Evolutionary conservation across 1,140 invertebrate genomes (phyloP).

Genomic region (Bombus ignitus): DNA sequence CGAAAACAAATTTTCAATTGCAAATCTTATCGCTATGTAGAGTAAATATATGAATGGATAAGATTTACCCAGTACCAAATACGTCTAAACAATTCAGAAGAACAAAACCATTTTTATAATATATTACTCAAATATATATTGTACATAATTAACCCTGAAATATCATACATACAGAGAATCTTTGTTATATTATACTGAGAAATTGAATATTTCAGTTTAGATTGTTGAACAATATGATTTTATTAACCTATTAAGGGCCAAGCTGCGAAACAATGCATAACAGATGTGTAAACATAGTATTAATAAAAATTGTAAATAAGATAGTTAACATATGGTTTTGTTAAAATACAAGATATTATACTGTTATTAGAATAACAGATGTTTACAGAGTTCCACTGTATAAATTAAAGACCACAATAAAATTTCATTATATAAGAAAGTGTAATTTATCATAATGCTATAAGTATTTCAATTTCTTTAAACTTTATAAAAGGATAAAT

Average conservation of each 20-base stretch:
- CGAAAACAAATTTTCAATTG: not conserved
- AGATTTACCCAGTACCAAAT: not conserved
- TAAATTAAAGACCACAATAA: not conserved
- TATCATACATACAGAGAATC: no score
- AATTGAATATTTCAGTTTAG: not conserved
- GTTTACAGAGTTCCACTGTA: not conserved
- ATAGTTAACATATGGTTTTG: no score
- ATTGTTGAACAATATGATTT: not conserved
- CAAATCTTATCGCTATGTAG: not conserved
- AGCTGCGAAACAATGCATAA: no score
- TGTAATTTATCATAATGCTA: not conserved
- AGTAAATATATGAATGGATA: not conserved
- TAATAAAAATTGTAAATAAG: no score
- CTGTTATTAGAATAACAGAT: not conserved
- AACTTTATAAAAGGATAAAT: no score
- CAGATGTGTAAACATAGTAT: no score
- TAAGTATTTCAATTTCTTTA: no score
- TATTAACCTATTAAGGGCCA: not conserved
- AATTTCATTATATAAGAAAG: not conserved
- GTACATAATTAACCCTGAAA: not conserved
- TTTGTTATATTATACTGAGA: not conserved
- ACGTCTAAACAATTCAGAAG: not conserved
- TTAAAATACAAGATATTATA: not conserved
- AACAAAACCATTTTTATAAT: not conserved
- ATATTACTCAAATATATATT: not conserved